Evolutionary conservation across 2,113 vertebrate species (phyloP), one percentile per base, ranked within the genome.

Genomic region (Callorhinus ursinus): DNA sequence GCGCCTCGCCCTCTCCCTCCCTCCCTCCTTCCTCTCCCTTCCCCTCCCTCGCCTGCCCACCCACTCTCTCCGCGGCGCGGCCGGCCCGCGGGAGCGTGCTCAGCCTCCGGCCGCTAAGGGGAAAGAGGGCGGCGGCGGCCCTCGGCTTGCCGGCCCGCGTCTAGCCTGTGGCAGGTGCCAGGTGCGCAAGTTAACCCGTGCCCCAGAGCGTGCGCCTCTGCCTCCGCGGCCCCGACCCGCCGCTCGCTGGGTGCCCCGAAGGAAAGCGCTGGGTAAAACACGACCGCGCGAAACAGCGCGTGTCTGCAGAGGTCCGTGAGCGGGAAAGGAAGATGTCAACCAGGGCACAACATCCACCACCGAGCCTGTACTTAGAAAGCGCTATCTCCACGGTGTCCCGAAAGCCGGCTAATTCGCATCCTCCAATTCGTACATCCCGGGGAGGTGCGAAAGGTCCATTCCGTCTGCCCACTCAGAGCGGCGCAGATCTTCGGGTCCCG

Each of bases 1-100:
- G 98, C 98, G 98, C 98, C 76, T 95, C 97, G 85, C 93, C 95
- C 97, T 96, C 93, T 90, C 96, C 93, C 98, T 94, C 95, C 96
- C 96, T 90, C 95, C 89, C 79, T 90, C 28, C 90, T 85, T 80
- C 96, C 97, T 94, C 94, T 94, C 86, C 93, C 97, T 96, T 90
- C 95, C 91, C 94, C 97, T 96, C 97, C 96, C 97, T 94, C 39
- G 90, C 95, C 96, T 93, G 93, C 97, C 98, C 97, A 97, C 97
- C 97, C 97, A 96, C 97, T 96, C 97, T 79, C 87, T 97, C 89
- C 51, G 93, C 96, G 13, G 93, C 95, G 86, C 96, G 12, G 96
- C 92, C 79, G 65, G 97, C 93, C 77, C 57, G 95, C 96, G 72
- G 89, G 96, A 95, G 88, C 94, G 71, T 95, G 95, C 97, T 39